Percentiles rank a stretch among this genome's conserved stretches.
Evolutionary conservation across 2,113 vertebrate species (phyloP).

Genomic region (Gymnarchus niloticus): DNA sequence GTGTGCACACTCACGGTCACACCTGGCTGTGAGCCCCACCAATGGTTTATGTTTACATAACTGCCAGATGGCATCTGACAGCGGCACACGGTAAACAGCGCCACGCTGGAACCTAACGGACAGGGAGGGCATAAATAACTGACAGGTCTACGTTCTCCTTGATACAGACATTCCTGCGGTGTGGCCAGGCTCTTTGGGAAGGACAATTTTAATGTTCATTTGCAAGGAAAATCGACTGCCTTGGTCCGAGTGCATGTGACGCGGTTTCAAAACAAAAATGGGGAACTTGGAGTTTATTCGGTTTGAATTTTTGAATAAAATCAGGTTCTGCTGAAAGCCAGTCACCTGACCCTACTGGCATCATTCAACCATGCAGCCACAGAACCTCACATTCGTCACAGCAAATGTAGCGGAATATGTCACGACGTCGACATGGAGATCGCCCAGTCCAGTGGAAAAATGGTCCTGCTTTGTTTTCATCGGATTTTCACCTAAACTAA

Average conservation of each 20-base stretch:
- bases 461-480: neutral
- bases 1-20: neutral
- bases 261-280: neutral
- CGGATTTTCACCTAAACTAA: neutral
- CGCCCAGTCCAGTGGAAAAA: neutral
- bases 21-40: neutral
- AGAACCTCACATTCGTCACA: neutral
- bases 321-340: neutral
- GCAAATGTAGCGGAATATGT: neutral
- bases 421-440: neutral
- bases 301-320: neutral
- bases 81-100: neutral
- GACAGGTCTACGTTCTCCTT: neutral
- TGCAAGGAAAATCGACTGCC: conserved; percentile 21
- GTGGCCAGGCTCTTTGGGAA: neutral
- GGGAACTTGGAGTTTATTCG: conserved; percentile 16
- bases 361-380: neutral
- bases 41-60: neutral
- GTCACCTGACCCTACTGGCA: neutral
- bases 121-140: neutral
- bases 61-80: neutral
- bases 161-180: neutral
- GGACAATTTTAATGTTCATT: conserved; percentile 27
- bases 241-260: neutral
- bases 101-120: neutral